Percentiles rank a stretch among this genome's conserved stretches.
Conservation (phyloP, 2,888 invertebrate species). For the Aromia moschata region DNA sequence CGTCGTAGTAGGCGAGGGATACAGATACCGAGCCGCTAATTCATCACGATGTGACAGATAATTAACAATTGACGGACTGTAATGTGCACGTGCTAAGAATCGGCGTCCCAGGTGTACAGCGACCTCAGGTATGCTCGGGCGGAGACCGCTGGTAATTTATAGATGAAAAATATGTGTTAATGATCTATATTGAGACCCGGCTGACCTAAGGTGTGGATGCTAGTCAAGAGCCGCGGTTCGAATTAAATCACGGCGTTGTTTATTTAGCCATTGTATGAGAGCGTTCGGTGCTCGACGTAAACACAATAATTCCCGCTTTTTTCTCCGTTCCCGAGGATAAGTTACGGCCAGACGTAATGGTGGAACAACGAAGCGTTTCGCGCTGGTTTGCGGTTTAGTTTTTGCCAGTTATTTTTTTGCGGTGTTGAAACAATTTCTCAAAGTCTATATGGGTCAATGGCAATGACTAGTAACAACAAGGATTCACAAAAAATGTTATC, state of each 20-base stretch:
- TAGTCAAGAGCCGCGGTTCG: conserved; percentile 2
- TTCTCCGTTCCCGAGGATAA: not conserved
- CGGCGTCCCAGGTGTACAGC: conserved; percentile 21
- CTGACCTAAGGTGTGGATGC: conserved; percentile 35
- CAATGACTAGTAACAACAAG: too few relatives aligned
- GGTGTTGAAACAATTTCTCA: too few relatives aligned
- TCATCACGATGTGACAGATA: conserved; percentile 24
- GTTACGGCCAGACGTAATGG: too few relatives aligned
- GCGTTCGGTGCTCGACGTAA: conserved; percentile 5
- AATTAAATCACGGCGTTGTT: conserved; percentile 15
- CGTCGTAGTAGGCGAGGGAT: conserved; percentile 12
- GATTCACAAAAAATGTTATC: too few relatives aligned
- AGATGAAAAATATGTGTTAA: conserved; percentile 30
- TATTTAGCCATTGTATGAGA: conserved; percentile 21
- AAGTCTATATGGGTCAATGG: too few relatives aligned
- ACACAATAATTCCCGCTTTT: not conserved
- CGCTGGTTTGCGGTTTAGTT: too few relatives aligned
- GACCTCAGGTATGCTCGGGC: conserved; percentile 11
- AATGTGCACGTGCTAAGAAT: conserved; percentile 21
- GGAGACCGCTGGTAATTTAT: conserved; percentile 17
- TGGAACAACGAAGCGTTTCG: too few relatives aligned
- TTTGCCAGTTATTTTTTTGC: too few relatives aligned
- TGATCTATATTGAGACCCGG: conserved; percentile 32
- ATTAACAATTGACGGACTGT: conserved; percentile 17
- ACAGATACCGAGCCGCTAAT: conserved; percentile 14